These are phyloP conservation scores for Leptinotarsa texana DNA, from an alignment of 1,140 invertebrate species.

Conservation along the genomic window DNA sequence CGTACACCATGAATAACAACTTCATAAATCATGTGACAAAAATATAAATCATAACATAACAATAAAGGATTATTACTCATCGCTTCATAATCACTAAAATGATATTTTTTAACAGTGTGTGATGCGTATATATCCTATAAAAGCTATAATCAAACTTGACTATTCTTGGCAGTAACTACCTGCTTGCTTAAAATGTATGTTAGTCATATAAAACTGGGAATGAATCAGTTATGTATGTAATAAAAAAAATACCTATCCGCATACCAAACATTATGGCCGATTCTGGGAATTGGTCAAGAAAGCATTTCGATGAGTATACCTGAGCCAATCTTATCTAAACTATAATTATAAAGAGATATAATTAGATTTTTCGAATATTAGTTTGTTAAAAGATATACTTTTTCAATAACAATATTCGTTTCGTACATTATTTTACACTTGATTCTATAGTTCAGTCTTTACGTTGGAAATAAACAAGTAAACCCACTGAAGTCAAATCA, in stretches of 20 bases:
- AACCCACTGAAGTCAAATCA: too few relatives aligned
- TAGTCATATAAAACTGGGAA: not conserved
- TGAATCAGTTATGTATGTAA: not conserved
- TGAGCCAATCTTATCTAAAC: too few relatives aligned
- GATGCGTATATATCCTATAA: not conserved
- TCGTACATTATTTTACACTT: too few relatives aligned
- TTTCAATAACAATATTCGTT: too few relatives aligned
- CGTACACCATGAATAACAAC: too few relatives aligned
- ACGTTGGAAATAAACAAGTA: too few relatives aligned
- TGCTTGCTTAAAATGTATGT: not conserved
- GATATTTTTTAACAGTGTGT: not conserved
- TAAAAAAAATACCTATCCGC: not conserved
- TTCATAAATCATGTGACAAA: not conserved
- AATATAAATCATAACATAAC: not conserved
- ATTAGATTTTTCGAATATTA: too few relatives aligned
- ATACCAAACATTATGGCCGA: not conserved
- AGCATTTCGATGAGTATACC: not conserved
- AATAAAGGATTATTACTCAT: not conserved
- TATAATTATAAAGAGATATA: too few relatives aligned
- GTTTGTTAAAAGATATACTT: too few relatives aligned
- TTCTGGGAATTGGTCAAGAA: conserved; percentile 1
- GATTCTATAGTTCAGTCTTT: too few relatives aligned
- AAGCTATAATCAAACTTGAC: conserved; percentile 2
- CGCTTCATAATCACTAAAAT: not conserved
- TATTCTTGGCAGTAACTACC: not conserved